A percentile compares a stretch with the other conserved stretches of the same genome.
These are phyloP conservation scores for Aphidius ervi DNA, from an alignment of 1,140 invertebrate species.

Conservation along the genomic window DNA sequence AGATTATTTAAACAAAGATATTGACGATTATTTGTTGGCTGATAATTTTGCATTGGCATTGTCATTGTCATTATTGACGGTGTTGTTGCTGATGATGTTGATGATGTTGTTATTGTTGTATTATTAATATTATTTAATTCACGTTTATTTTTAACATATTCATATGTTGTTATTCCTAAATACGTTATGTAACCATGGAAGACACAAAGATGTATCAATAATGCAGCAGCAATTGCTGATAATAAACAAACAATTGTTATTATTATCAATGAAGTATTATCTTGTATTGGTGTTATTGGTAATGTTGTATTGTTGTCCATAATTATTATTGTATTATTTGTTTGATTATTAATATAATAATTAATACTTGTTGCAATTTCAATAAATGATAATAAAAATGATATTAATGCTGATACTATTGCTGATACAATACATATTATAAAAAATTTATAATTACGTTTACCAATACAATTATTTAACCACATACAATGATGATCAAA, in stretches of 20 bases:
- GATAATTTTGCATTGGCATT: slow-evolving; percentile 9
- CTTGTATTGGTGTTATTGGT: slow-evolving; percentile 51
- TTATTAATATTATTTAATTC: slow-evolving; percentile 24
- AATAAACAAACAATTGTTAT: slow-evolving; percentile 64
- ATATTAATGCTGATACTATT: slow-evolving; percentile 67
- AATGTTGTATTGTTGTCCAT: slow-evolving; percentile 44
- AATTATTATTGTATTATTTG: slow-evolving; percentile 19
- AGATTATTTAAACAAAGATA: slow-evolving; percentile 10
- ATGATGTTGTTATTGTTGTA: no score
- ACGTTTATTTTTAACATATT: slow-evolving; percentile 71
- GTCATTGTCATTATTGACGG: slow-evolving; percentile 19
- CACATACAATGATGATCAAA: slow-evolving; percentile 98
- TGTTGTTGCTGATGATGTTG: not conserved
- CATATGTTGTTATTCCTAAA: slow-evolving; percentile 83
- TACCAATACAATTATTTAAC: slow-evolving; percentile 94
- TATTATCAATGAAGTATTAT: slow-evolving; percentile 62
- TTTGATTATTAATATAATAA: not conserved
- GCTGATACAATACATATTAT: slow-evolving; percentile 81
- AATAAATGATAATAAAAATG: slow-evolving; percentile 55
- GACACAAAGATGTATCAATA: slow-evolving; percentile 82
- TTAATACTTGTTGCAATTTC: slow-evolving; percentile 11
- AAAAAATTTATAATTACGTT: slow-evolving; percentile 85
- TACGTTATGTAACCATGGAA: slow-evolving; percentile 86
- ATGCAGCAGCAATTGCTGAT: slow-evolving; percentile 69
- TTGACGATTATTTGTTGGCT: slow-evolving; percentile 23